Conservation (phyloP, 2,797 vertebrate species). For the Steatocranus sp. region DNA sequence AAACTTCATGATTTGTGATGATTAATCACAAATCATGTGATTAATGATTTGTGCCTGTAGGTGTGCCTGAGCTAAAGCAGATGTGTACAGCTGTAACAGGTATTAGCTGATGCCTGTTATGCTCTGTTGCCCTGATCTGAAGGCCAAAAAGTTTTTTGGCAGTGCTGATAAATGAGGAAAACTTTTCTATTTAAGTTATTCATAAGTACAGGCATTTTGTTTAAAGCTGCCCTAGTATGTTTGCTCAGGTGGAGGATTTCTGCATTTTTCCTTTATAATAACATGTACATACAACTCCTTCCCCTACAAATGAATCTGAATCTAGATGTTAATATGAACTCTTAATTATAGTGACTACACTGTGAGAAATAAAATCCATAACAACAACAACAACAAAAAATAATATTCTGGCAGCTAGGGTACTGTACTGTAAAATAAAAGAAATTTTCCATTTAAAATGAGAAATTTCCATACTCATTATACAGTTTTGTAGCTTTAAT, state of each 20-base stretch:
- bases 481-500: not conserved
- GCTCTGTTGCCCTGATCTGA: not conserved
- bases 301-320: not conserved
- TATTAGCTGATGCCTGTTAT: not conserved
- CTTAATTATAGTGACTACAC: not conserved
- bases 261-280: constrained; percentile 20
- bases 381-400: not conserved
- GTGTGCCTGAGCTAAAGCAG: not conserved
- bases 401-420: accelerated
- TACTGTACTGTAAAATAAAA: not conserved
- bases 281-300: not conserved
- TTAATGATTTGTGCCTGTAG: not conserved
- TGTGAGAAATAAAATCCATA: not conserved
- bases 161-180: not conserved
- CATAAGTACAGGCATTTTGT: not conserved
- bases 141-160: not conserved
- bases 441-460: not conserved
- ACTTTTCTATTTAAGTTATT: not conserved
- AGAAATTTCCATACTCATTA: not conserved
- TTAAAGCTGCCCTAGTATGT: not conserved
- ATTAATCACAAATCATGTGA: no score
- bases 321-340: not conserved
- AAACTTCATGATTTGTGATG: not conserved
- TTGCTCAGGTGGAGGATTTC: not conserved
- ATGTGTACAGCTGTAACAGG: not conserved